Base-by-base conservation (phyloP, 2,888 invertebrate genomes). In the Tinea semifulvella region DNA sequence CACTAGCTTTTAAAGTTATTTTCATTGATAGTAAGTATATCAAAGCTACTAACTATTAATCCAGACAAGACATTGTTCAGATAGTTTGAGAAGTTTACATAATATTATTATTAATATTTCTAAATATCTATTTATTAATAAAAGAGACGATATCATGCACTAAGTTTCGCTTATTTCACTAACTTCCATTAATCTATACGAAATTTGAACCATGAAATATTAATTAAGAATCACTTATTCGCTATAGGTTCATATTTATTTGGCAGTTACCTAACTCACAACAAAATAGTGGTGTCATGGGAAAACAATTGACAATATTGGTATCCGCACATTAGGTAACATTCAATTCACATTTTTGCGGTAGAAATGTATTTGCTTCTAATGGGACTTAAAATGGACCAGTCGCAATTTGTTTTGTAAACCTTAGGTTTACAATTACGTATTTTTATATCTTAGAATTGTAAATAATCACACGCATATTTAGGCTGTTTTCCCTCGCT, bases 191-290 rank as follows among this genome's bases (percentile, higher is more conserved):
- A 42, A 27, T 28, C 27, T 43, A 28, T 35, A 20, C 11, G 31
- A 31, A 10, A 10, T n/a, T 4, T 14, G 13, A 31, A 31, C n/a
- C 31, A 14, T 31, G 31, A 31, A 31, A 14, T 40, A 40, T 57
- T 53, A 53, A 53, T 57, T 54, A 58, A 50, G 58, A 63, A 62
- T 65, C 58, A 54, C 70, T 72, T 73, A 74, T 43, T 57, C 57
- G 59, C 71, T 74, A 71, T 61, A 68, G 74, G 77, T 61, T 65
- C 66, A 73, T 60, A 65, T 60, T 66, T 75, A 75, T 79, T 77
- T 77, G 77, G 76, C 79, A 79, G 77, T 79, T 65, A 72, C 61
- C 72, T 73, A 75, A 71, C 57, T 64, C 61, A 62, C 61, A 56
- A 60, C 52, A 56, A 56, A 39, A 27, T 6, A 17, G 17, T 45